Evolutionary conservation across 2,797 vertebrate species (phyloP).

Genomic region (Enteromius radiatus): DNA sequence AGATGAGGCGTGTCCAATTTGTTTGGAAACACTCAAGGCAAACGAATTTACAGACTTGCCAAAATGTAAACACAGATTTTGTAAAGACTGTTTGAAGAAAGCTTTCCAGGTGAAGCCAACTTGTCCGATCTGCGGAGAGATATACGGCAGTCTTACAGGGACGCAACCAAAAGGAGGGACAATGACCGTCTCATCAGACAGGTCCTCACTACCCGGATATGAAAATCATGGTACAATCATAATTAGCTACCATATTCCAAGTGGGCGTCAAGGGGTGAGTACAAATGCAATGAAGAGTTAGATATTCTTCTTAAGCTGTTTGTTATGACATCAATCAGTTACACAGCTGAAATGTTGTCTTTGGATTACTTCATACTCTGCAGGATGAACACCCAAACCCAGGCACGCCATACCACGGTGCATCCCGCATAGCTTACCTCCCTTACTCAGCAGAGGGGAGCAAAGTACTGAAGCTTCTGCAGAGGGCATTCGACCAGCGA

Average conservation of each 20-base stretch:
- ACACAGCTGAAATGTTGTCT: background rate
- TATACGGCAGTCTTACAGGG: conserved; percentile 74
- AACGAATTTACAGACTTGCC: conserved; percentile 60
- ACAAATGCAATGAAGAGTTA: background rate
- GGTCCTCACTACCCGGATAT: conserved; percentile 70
- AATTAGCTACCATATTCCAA: conserved; percentile 73
- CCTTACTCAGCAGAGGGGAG: conserved; percentile 71
- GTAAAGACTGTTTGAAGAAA: conserved; percentile 68
- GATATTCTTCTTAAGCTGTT: background rate
- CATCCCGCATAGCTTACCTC: conserved; percentile 71
- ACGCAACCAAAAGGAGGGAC: conserved; percentile 72
- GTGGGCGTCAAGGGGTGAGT: conserved; percentile 76
- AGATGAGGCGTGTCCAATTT: conserved; percentile 74
- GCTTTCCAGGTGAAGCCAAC: conserved; percentile 76
- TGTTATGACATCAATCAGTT: background rate
- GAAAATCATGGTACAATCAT: conserved; percentile 65
- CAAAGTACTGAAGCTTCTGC: conserved; percentile 65
- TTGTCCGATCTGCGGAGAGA: conserved; percentile 75
- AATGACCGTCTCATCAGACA: conserved; percentile 48
- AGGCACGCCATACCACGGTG: conserved; percentile 70
- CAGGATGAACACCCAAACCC: conserved; percentile 77
- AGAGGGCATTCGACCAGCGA: conserved; percentile 72
- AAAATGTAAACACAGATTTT: conserved; percentile 77
- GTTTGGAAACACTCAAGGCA: conserved; percentile 70
- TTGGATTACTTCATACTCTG: background rate